Base-by-base conservation (phyloP, 2,888 invertebrate species). In the Phengaris alcon region DNA sequence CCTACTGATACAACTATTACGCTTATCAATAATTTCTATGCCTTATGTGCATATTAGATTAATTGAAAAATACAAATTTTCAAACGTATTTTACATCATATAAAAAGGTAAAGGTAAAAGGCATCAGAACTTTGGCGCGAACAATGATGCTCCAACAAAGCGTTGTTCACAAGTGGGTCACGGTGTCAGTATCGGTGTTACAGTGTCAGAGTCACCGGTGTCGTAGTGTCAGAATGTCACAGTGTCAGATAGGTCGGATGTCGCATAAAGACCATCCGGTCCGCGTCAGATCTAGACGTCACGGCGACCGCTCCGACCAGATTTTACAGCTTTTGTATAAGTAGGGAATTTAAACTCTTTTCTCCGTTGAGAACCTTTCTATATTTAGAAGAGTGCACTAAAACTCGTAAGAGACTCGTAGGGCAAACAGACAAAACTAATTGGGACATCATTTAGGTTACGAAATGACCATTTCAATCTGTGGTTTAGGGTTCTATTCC, bases 111-210 rank as follows among this genome's bases (percentile, higher is more conserved):
- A 44, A 22, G 22, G 22, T 22, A 22, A 22, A 22, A 22, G 22
- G 22, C 1, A 22, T 22, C 22, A n/a, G 44, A 46, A 44, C 12
- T 57, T 52, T 15, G 55, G 22, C 10, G 72, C 22, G 51, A 70
- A 72, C 72, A 72, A 54, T n/a, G 72, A 15, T 54, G 22, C 15
- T 73, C 74, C 52, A 59, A 87, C 84, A 85, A 85, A 81, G 90
- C 89, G 89, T 88, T 86, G 85, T 84, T 79, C 64, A 77, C 84
- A 90, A 89, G 83, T 90, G 84, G 91, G 91, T 88, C 88, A 90
- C 78, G 86, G 85, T 86, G 89, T 85, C 86, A 83, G 77, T 75
- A 79, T 77, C 77, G 76, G 75, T 76, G 76, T 78, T 69, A 54
- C 72, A 72, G 54, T 35, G 13, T 72, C 76, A 76, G 80, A 81